Percentiles rank a stretch among this genome's conserved stretches.
phyloP scores from a whole-genome alignment of 2,113 vertebrate genomes.

The Columbina picui region DNA sequence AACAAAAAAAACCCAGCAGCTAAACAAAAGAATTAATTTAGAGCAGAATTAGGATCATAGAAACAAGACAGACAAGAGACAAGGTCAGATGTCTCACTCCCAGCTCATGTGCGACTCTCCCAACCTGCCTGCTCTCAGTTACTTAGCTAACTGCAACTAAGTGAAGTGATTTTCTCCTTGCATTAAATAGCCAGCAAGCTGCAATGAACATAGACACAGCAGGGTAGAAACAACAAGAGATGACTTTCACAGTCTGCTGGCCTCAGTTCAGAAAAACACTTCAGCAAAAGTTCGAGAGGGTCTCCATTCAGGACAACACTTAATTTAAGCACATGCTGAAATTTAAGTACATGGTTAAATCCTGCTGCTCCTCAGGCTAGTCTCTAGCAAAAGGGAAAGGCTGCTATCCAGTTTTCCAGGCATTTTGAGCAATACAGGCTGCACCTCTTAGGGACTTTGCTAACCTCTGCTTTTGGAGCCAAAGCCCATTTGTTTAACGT shows the following conservation, averaged over 20 bases:
- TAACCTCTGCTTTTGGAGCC: neutral
- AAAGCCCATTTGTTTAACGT: neutral
- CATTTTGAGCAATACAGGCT: neutral
- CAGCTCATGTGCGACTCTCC: neutral
- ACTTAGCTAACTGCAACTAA: neutral
- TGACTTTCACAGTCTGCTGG: neutral
- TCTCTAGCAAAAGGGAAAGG: neutral
- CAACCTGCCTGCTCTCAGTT: neutral
- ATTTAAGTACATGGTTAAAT: neutral
- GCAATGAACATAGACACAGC: neutral
- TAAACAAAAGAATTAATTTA: conserved; percentile 66
- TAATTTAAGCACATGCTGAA: neutral
- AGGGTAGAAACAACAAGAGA: neutral
- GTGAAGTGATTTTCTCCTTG: neutral
- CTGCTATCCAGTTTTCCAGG: neutral
- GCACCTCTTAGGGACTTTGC: neutral
- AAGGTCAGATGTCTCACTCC: conserved; percentile 27
- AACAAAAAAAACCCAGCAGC: neutral
- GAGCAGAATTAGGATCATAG: conserved; percentile 46
- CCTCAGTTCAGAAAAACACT: neutral
- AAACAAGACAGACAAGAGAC: conserved; percentile 1
- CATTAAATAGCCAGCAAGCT: neutral
- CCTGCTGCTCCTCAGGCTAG: neutral
- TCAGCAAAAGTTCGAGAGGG: neutral
- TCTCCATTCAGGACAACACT: neutral